Base-by-base conservation (phyloP, 2,888 invertebrate genomes). In the Hartigia nigra region DNA sequence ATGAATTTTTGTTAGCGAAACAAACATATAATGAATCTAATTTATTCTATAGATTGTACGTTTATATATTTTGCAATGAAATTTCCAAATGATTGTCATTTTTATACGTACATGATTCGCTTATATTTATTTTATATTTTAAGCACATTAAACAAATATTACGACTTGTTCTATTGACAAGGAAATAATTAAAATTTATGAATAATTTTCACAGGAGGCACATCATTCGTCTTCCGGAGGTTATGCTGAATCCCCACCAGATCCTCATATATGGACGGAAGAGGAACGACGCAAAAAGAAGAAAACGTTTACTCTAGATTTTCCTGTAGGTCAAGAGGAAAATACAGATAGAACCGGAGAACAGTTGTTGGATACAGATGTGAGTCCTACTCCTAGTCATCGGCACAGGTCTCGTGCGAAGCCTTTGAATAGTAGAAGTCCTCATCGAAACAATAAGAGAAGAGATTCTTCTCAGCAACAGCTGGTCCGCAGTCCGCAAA, bases 261-360 rank as follows among this genome's bases (percentile, higher is more conserved):
- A 91, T 69, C 81, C 82, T 31, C 88, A 88, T 4, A 79, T 86
- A 12, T 95, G 96, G 94, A 92, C 94, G 74, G 94, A 95, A 80
- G 96, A 96, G 82, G 96, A 96, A 78, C 94, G 95, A 84, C 93
- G 95, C 82, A 93, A 95, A 80, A 94, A 95, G 87, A 95, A 95
- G 92, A 95, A 95, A 88, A 95, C 95, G 34, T 96, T 97, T 91
- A 96, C 95, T 74, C 92, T 97, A 82, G 96, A 97, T 88, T 94
- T 96, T 92, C 92, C 95, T 78, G 93, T 94, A 90, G 92, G 94
- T 82, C 92, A 93, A 90, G 93, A 94, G 90, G 92, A 92, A 35
- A 92, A 93, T 14, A 76, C 81, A 12, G 88, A 89, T 69, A 85
- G 86, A 70, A 79, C 83, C 55, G 74, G 74, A n/a, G 81, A 79